Base-by-base conservation (phyloP, 2,113 vertebrate genomes). In the Eretmochelys imbricata region DNA sequence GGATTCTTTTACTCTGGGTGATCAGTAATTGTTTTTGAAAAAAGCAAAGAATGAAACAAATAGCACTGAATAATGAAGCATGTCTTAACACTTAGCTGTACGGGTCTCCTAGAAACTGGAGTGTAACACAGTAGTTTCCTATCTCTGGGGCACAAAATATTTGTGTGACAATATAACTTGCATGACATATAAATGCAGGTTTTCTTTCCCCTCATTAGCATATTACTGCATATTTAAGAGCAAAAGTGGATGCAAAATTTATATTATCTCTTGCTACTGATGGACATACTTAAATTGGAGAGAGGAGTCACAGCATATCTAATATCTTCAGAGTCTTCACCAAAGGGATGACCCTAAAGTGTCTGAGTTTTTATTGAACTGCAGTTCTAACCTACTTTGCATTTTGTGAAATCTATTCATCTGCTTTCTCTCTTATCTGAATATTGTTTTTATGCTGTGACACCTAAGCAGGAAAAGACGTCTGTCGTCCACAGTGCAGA, bases 321-420 rank as follows among this genome's bases (percentile, higher is more conserved):
- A 51, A 38, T 53, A 27, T 78, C 53, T 81, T 72, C 4, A 1
- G 6, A 2, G 3, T 6, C 0, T 0, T 35, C 62, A 16, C 5
- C 0, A 1, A 69, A 1, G 89, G 49, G 85, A 5, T 31, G 3
- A 0, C 46, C 1, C 0, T 1, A 59, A 31, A 29, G 2, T 1
- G 3, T 54, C 31, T 79, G 54, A 12, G 1, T 24, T 55, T 27
- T 35, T 46, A 0, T 1, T 7, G 50, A 13, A 9, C 1, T 49
- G 55, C 10, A 78, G 35, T n/a, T 84, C 53, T 50, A 20, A 51
- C 4, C 57, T n/a, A 12, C 51, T 2, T 1, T 2, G 53, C 5
- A 0, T 27, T 90, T 19, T 24, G 69, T 83, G 9, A 0, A 0
- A 11, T 16, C 29, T 51, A 0, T 46, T 24, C 5, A 6, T 3